Evolutionary conservation across 2,888 invertebrate genomes (phyloP), one percentile per base, ranked within the genome.

Genomic region (Cyclophora punctaria): DNA sequence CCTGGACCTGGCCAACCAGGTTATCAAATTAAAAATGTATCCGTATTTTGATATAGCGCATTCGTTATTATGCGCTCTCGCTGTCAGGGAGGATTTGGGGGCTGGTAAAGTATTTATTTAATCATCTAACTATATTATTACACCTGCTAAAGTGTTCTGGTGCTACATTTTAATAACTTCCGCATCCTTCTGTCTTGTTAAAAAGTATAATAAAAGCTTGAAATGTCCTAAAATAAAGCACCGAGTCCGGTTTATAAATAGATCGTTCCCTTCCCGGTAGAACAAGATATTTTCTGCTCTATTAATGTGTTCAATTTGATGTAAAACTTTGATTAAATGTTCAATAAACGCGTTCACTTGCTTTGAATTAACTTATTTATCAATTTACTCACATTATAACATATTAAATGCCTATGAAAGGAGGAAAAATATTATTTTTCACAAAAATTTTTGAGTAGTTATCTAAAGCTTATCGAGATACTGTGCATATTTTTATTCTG

Each of bases 31-130:
- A 67, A 98, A 99, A 91, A 99, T 99, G 98, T 99, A 95, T 80
- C 99, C 99, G 50, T 99, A 98, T 90, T 99, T 99, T 88, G 99
- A 99, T 83, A 94, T 98, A 72, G 98, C 98, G 66, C 98, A 99
- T 90, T 97, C 96, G 84, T 92, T 97, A 70, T 90, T 98, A 67
- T 97, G 97, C 90, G 97, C 98, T 75, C 90, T 98, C 69, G 95
- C 96, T 71, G 98, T 98, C 63, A 92, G 98, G 73, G 98, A 99
- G 83, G 98, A 99, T 90, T 91, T 98, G 75, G 96, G 96, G 70
- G 90, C 93, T 79, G 97, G 97, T 95, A 89, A 91, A 37, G 92
- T 88, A 58, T 53, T 63, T 61, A 60, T 55, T 49, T 58, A 61
- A 55, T 49, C 67, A 37, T 37, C 4, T 5, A 58, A 60, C 57